Base-by-base conservation (phyloP, 2,797 vertebrate genomes). In the Graptemys geographica region DNA sequence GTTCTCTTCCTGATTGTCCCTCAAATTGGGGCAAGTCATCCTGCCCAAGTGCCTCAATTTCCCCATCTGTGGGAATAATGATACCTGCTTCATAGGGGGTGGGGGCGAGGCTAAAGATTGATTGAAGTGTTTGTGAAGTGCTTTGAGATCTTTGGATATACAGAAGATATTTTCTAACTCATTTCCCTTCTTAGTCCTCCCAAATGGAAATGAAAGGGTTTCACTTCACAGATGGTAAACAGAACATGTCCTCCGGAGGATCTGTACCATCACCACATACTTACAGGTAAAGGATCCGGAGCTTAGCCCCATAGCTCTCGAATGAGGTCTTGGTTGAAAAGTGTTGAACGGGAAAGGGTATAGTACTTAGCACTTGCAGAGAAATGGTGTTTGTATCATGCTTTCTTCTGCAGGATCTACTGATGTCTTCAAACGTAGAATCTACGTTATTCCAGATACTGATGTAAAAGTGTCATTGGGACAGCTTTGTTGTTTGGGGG, bases 121-220 rank as follows among this genome's bases (percentile, higher is more conserved):
- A 7, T 11, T 90, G 86, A 31, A 88, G 69, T 88, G 8, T 87
- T 88, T 49, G 8, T 88, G 72, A 93, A 76, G 37, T 72, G n/a
- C 49, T 4, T 2, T 76, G 81, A 16, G 44, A 79, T 82, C 28
- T 84, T 72, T 92, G 90, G 56, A 87, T 91, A 49, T 53, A 57
- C 76, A n/a, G 59, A 2, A 95, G 28, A 96, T 90, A 5, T 1
- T 52, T 4, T 72, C 9, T 94, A 12, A 0, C 81, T 90, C 52
- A 1, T 94, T 52, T 96, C 51, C 94, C 72, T 91, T 78, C 94
- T 91, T 94, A 99, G 99, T 98, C 98, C 78, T 99, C 99, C 86
- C 99, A 99, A 96, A 99, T 99, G 99, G 99, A 99, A 98, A 99
- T 99, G 98, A 99, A 99, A 98, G 99, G 99, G 85, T 99, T 99